phyloP scores from a whole-genome alignment of 2,797 vertebrate genomes.

The Poeciliopsis paucimaculata region DNA sequence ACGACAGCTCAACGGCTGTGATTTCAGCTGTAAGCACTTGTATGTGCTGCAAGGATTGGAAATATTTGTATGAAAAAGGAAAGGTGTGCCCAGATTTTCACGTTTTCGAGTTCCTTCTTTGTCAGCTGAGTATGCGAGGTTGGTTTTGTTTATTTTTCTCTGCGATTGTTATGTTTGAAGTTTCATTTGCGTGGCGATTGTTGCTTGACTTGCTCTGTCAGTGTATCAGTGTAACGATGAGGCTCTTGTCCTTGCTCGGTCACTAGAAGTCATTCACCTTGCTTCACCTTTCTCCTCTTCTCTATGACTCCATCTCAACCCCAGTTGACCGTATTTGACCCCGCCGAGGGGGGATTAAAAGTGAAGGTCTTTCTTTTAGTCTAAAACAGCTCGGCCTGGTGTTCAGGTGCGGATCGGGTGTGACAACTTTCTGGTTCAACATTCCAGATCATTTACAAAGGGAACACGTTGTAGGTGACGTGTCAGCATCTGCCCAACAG shows the following conservation, averaged over 20 bases:
- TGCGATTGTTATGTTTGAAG: conserved; percentile 26
- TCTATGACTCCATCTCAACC: conserved; percentile 24
- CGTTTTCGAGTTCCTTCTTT: conserved; percentile 71
- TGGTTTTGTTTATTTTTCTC: conserved; percentile 26
- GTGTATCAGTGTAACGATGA: conserved; percentile 8
- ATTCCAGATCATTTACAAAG: conserved; percentile 67
- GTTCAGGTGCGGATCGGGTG: conserved; percentile 68
- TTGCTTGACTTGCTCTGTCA: conserved; percentile 10
- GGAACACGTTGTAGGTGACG: conserved; percentile 50
- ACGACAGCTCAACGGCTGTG: conserved; percentile 10
- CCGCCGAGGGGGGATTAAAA: conserved; percentile 42
- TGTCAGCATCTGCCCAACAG: conserved; percentile 39
- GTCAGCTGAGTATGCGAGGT: conserved; percentile 34
- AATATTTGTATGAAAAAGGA: conserved; percentile 14
- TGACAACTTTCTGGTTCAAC: conserved; percentile 58
- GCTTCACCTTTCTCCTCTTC: conserved; percentile 24
- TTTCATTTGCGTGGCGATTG: conserved; percentile 2
- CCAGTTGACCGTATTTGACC: conserved; percentile 74
- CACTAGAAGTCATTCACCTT: conserved; percentile 50
- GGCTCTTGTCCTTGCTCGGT: conserved; percentile 32
- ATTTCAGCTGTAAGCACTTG: conserved; percentile 15
- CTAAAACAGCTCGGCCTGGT: conserved; percentile 55
- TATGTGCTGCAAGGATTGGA: conserved; percentile 26
- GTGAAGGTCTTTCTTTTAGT: conserved; percentile 64
- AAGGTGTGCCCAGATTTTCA: conserved; percentile 74